Evolutionary conservation across 2,797 vertebrate genomes (phyloP).

Genomic region (Diglossa cyanea): DNA sequence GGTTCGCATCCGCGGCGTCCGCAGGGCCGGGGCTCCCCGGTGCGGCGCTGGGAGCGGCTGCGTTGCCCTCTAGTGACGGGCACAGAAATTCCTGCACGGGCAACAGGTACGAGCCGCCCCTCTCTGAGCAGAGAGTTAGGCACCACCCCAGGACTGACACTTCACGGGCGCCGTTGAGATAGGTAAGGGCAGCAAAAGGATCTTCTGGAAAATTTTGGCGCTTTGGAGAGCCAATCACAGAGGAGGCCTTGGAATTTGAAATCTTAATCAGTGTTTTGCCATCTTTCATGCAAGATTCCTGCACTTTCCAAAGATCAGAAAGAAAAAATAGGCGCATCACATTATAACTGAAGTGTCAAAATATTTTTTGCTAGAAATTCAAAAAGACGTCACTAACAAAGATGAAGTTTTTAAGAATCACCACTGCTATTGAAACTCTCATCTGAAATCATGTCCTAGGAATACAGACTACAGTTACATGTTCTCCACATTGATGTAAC

Average conservation of each 20-base stretch:
- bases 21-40: accelerated
- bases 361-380: not conserved
- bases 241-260: not conserved
- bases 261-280: not conserved
- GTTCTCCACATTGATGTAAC: not conserved
- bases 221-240: not conserved
- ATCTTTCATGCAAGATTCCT: not conserved
- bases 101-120: accelerated
- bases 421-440: not conserved
- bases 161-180: accelerated
- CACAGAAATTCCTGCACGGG: not conserved
- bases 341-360: not conserved
- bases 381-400: not conserved
- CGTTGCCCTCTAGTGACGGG: conserved; percentile 42
- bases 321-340: not conserved
- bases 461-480: not conserved
- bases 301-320: not conserved
- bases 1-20: accelerated
- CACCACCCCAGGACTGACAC: accelerated
- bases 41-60: not conserved
- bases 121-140: accelerated
- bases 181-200: not conserved
- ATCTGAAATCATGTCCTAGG: not conserved
- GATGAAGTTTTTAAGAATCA: not conserved
- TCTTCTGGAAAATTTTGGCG: not conserved